Conservation (phyloP, 2,888 invertebrate species). For the Machimus atricapillus region DNA sequence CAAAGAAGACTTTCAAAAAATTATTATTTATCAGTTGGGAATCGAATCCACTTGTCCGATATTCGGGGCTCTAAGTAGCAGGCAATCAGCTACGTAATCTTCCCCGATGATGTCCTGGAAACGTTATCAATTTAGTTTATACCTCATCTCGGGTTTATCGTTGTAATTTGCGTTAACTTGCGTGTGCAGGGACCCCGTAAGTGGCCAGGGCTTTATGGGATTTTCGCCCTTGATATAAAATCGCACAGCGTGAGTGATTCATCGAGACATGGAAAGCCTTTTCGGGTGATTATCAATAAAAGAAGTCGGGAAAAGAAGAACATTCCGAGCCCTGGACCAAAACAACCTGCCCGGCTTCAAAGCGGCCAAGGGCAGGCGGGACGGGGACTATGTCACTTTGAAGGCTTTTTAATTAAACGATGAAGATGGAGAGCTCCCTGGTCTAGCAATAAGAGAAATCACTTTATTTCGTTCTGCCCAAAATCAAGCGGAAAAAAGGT, state of each 20-base stretch:
- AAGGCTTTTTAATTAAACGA: neutral
- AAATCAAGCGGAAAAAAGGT: neutral
- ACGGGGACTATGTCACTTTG: neutral
- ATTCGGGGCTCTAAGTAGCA: neutral
- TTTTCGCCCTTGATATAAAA: constrained; percentile 39
- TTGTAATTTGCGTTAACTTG: constrained; percentile 14
- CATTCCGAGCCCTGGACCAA: neutral
- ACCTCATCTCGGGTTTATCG: constrained; percentile 28
- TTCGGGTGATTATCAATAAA: constrained; percentile 39
- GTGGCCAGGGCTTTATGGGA: constrained; percentile 41
- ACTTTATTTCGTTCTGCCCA: neutral
- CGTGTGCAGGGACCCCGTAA: constrained; percentile 22
- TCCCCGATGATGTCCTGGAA: constrained; percentile 5
- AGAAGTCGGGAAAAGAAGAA: neutral
- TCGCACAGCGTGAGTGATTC: constrained; percentile 41
- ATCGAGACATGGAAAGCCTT: constrained; percentile 45
- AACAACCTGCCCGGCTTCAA: neutral
- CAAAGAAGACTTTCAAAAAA: neutral
- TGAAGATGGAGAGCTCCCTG: neutral
- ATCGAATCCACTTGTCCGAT: constrained; percentile 14
- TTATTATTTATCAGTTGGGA: neutral
- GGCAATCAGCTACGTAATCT: constrained; percentile 36
- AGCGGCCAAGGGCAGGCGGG: neutral
- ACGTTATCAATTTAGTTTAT: constrained; percentile 18
- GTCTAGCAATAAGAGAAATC: neutral